Evolutionary conservation across 2,113 vertebrate genomes (phyloP).

Genomic region (Sorex fumeus): DNA sequence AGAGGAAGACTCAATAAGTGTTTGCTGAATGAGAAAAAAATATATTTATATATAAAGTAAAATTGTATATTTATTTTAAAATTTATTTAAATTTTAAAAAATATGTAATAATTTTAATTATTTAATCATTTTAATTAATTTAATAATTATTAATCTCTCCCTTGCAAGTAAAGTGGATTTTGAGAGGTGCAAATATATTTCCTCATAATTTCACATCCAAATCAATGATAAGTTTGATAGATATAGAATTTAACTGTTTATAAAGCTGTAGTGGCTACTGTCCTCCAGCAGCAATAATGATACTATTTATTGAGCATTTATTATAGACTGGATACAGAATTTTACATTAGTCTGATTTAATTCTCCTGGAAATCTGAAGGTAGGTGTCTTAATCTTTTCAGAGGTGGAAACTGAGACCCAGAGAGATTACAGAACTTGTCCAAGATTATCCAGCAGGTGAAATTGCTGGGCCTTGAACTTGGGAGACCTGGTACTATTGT

Average conservation of each 20-base stretch:
- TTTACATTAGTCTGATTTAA: slow-evolving; percentile 1
- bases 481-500: slow-evolving; percentile 31
- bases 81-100: too few relatives aligned
- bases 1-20: not conserved
- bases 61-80: too few relatives aligned
- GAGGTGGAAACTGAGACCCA: slow-evolving; percentile 31
- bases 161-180: slow-evolving; percentile 52
- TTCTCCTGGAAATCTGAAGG: not conserved
- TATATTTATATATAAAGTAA: not conserved
- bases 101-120: too few relatives aligned
- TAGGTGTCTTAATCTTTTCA: not conserved
- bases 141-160: not conserved
- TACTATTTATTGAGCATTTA: slow-evolving; percentile 5
- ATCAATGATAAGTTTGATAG: slow-evolving; percentile 49
- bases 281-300: not conserved
- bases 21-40: not conserved
- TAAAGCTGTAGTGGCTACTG: slow-evolving; percentile 19
- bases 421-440: slow-evolving; percentile 31
- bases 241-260: slow-evolving; percentile 36
- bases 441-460: slow-evolving; percentile 50
- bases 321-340: not conserved
- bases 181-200: slow-evolving; percentile 39
- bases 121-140: too few relatives aligned
- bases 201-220: slow-evolving; percentile 32
- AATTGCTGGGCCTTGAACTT: slow-evolving; percentile 35